Conservation (phyloP, 2,888 invertebrate genomes). For the Nomada fabriciana region DNA sequence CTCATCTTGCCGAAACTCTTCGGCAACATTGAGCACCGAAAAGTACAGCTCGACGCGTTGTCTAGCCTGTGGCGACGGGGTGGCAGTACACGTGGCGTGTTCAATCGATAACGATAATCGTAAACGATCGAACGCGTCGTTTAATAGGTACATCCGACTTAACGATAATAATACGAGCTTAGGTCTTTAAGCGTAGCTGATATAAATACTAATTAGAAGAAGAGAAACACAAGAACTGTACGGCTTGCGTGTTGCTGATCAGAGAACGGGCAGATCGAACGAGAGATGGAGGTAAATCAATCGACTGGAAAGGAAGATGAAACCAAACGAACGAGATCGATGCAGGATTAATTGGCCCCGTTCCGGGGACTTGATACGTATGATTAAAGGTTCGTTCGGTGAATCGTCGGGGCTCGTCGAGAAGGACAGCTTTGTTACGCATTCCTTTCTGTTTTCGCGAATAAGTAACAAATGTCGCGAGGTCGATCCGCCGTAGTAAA, state of each 20-base stretch:
- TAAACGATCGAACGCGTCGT: constrained; percentile 40
- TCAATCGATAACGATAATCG: constrained; percentile 53
- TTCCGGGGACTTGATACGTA: constrained; percentile 22
- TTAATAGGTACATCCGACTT: constrained; percentile 49
- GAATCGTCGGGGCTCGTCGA: constrained; percentile 47
- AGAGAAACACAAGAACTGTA: not conserved
- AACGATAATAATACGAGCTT: constrained; percentile 67
- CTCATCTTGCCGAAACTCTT: constrained; percentile 43
- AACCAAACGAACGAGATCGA: constrained; percentile 6
- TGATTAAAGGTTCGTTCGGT: constrained; percentile 38
- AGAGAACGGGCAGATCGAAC: constrained; percentile 11
- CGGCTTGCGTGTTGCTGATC: constrained; percentile 27
- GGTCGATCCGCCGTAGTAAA: constrained; percentile 13
- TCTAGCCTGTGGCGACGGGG: constrained; percentile 37
- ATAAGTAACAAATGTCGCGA: constrained; percentile 2
- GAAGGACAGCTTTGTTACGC: constrained; percentile 51
- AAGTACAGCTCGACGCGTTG: constrained; percentile 40
- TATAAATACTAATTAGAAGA: constrained; percentile 24
- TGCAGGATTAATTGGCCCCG: constrained; percentile 36
- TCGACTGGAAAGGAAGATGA: constrained; percentile 5
- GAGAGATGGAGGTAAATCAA: not conserved
- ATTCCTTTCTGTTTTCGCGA: constrained; percentile 46
- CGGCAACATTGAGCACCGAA: constrained; percentile 44
- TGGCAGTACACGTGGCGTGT: constrained; percentile 54
- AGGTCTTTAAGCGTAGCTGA: constrained; percentile 61